Evolutionary conservation across 2,797 vertebrate species (phyloP), one percentile per base, ranked within the genome.

Genomic region (Passerculus sandwichensis): DNA sequence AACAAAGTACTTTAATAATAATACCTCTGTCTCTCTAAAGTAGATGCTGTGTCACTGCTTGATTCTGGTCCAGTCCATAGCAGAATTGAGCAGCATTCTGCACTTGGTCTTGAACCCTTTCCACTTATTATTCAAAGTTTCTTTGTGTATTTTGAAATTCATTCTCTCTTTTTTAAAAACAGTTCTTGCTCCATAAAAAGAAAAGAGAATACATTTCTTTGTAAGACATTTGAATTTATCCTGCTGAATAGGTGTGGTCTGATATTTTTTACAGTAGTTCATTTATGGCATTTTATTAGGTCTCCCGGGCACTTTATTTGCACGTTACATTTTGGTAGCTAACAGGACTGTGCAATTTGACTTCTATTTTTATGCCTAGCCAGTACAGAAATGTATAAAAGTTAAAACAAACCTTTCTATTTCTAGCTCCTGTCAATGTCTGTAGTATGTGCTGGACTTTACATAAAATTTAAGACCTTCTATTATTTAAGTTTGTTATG

Each of bases 281-380:
- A 91, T 95, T 96, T 96, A 94, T 92, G 94, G 80, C 81, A 94
- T 95, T 97, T 97, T 97, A 97, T 97, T 97, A 95, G 95, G 95
- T 97, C 96, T 96, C 96, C 69, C 32, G 26, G 94, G 96, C 88
- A 80, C 83, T 96, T 96, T 97, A 95, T 97, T 96, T 96, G 95
- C 93, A 95, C 80, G 11, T 95, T 97, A 94, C 93, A 83, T 91
- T 96, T 94, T 85, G 80, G 91, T 94, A 97, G 90, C 94, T 95
- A 91, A 82, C 67, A 91, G 86, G 45, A 93, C 93, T 89, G 89
- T 91, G 94, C 94, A 95, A 89, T 94, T 91, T 95, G 20, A 87
- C 81, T 94, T 97, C 96, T 96, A 95, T 96, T 96, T 97, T 95
- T 95, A 89, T 91, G 74, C 61, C 77, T 85, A 77, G 57, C 74